Percentiles rank a stretch among this genome's conserved stretches.
These are phyloP conservation scores for Labeo rohita DNA, from an alignment of 2,113 vertebrate species.

Conservation along the genomic window DNA sequence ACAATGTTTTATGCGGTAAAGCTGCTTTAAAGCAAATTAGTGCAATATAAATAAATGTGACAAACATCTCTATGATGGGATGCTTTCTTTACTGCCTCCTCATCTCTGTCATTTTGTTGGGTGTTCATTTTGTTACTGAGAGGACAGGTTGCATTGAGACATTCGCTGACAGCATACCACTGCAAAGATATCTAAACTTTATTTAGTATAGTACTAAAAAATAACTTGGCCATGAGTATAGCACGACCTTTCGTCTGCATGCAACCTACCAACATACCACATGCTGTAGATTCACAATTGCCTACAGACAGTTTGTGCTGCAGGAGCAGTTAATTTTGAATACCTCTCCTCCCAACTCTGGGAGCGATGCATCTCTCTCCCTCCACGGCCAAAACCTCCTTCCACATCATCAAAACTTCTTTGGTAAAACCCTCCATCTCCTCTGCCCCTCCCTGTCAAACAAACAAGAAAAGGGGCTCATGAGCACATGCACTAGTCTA, in stretches of 20 bases:
- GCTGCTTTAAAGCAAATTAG: too few relatives aligned
- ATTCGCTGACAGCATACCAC: not conserved
- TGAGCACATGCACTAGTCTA: not conserved
- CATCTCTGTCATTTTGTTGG: not conserved
- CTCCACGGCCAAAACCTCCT: conserved; percentile 93
- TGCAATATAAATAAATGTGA: too few relatives aligned
- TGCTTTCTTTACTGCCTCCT: not conserved
- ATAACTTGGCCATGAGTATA: not conserved
- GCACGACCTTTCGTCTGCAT: not conserved
- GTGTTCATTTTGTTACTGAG: not conserved
- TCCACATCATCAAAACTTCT: conserved; percentile 99
- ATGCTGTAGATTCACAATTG: not conserved
- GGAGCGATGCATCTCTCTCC: conserved; percentile 95
- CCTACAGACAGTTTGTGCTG: not conserved
- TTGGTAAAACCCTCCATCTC: conserved; percentile 99
- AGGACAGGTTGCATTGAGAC: not conserved
- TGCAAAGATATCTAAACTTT: not conserved
- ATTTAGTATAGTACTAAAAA: not conserved
- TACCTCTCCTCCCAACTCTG: conserved; percentile 99
- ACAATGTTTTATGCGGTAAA: too few relatives aligned
- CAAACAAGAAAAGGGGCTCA: conserved; percentile 57
- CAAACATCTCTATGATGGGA: not conserved
- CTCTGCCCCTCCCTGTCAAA: conserved; percentile 91
- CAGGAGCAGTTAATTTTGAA: not conserved
- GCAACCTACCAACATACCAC: not conserved